Percentiles rank a stretch among this genome's conserved stretches.
Evolutionary conservation across 1,140 invertebrate genomes (phyloP).

Genomic region (Aleiodes sp.): DNA sequence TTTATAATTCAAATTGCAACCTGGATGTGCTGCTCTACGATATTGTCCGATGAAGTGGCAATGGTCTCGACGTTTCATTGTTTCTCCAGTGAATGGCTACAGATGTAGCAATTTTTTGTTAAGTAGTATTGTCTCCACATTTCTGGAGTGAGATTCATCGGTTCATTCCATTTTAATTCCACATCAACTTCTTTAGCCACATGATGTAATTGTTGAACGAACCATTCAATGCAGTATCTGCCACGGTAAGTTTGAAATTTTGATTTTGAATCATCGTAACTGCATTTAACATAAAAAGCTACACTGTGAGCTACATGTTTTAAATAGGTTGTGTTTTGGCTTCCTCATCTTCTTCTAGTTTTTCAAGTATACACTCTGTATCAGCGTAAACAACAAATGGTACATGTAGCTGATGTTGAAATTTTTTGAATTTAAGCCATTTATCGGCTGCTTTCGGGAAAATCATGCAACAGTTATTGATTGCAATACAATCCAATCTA

Average conservation of each 20-base stretch:
- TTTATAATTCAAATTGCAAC: too few relatives aligned
- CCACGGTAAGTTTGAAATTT: constrained; percentile 46
- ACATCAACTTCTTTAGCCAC: constrained; percentile 39
- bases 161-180: too few relatives aligned
- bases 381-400: constrained; percentile 36
- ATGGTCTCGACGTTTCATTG: background rate
- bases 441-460: constrained; percentile 13
- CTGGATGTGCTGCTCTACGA: constrained; percentile 51
- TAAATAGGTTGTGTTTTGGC: too few relatives aligned
- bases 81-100: constrained; percentile 16
- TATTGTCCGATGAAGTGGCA: constrained; percentile 47
- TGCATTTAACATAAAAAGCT: too few relatives aligned
- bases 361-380: constrained; percentile 24
- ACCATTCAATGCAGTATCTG: constrained; percentile 39
- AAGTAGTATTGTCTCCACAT: too few relatives aligned
- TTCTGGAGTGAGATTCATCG: too few relatives aligned
- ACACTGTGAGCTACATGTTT: too few relatives aligned
- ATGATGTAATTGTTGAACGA: constrained; percentile 39
- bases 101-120: too few relatives aligned
- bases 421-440: constrained; percentile 36
- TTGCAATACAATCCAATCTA: constrained; percentile 42
- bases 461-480: constrained; percentile 33
- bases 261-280: too few relatives aligned
- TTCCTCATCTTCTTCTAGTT: too few relatives aligned
- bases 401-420: constrained; percentile 22